Conservation (phyloP, 2,888 invertebrate genomes). For the Margaritifera margaritifera region DNA sequence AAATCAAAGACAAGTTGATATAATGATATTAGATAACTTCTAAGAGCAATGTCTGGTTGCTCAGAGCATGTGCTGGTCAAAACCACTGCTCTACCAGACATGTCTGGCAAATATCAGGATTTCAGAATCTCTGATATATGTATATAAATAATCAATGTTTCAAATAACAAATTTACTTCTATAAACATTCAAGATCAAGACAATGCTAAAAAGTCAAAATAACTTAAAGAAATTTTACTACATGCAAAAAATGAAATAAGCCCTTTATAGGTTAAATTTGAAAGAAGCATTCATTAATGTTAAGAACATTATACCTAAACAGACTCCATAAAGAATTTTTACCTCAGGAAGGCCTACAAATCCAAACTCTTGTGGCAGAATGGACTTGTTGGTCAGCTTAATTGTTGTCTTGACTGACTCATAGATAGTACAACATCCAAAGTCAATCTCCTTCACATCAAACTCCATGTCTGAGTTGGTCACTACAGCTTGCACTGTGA, state of each 20-base stretch:
- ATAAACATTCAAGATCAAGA: not conserved
- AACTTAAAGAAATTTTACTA: not conserved
- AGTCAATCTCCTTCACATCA: conserved; percentile 65
- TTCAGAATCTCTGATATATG: no score
- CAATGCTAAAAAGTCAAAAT: not conserved
- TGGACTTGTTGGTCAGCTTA: conserved; percentile 69
- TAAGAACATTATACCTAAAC: not conserved
- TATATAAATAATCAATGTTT: not conserved
- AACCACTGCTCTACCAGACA: no score
- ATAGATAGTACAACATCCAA: conserved; percentile 71
- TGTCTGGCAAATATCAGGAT: no score
- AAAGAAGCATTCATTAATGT: not conserved
- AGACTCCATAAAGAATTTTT: conserved; percentile 16
- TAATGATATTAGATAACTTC: no score
- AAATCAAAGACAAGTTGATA: no score
- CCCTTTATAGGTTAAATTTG: not conserved
- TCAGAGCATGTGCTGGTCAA: no score
- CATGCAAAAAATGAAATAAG: no score
- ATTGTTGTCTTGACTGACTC: conserved; percentile 67
- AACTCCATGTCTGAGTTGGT: conserved; percentile 72
- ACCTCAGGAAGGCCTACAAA: conserved; percentile 72
- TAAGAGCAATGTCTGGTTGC: no score
- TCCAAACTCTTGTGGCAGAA: conserved; percentile 72
- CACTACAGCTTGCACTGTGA: conserved; percentile 71
- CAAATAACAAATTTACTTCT: not conserved